Percentiles rank a stretch among this genome's conserved stretches.
Conservation (phyloP, 2,797 vertebrate species). For the Aphelocoma californica region DNA sequence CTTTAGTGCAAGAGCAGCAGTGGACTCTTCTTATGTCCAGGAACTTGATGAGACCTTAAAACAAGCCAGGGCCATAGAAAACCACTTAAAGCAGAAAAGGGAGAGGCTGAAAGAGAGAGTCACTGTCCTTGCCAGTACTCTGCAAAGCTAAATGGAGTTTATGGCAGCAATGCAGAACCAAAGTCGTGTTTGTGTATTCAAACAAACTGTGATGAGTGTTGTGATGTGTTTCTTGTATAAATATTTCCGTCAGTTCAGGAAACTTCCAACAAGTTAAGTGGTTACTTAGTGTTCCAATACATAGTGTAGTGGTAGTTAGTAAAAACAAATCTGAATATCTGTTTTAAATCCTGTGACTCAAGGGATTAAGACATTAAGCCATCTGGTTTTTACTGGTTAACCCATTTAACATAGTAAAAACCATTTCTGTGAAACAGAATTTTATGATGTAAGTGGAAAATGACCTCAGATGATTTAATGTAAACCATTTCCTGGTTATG, state of each 20-base stretch:
- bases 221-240: background rate
- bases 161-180: background rate
- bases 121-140: conserved; percentile 63
- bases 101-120: conserved; percentile 74
- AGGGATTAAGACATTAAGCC: background rate
- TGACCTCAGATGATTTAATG: background rate
- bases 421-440: background rate
- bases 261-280: background rate
- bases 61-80: conserved; percentile 74
- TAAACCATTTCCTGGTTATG: background rate
- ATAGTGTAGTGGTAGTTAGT: background rate
- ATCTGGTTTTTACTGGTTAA: background rate
- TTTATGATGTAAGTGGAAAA: background rate
- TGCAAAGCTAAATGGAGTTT: conserved; percentile 55
- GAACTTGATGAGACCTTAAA: conserved; percentile 77
- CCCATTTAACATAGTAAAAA: background rate
- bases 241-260: background rate
- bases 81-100: conserved; percentile 73
- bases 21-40: conserved; percentile 72
- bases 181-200: background rate
- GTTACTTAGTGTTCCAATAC: background rate
- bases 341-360: background rate
- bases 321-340: background rate
- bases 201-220: background rate
- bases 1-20: conserved; percentile 74